Evolutionary conservation across 1,140 invertebrate genomes (phyloP).

Genomic region (Drosophila pandora): DNA sequence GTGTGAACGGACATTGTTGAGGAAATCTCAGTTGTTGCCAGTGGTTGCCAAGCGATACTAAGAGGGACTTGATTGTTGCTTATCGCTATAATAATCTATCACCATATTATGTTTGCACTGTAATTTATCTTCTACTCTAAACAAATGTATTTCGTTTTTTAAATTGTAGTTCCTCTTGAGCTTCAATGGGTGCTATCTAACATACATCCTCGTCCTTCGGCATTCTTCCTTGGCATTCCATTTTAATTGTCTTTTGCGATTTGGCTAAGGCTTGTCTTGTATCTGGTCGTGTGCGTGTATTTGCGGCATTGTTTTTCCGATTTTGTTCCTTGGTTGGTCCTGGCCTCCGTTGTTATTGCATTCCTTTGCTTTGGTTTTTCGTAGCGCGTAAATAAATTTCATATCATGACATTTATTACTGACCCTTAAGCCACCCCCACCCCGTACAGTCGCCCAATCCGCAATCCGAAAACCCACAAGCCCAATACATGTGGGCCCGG

Average conservation of each 20-base stretch:
- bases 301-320: slow-evolving; percentile 58
- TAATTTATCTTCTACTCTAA: neutral
- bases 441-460: slow-evolving; percentile 24
- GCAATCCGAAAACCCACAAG: slow-evolving; percentile 44
- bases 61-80: neutral
- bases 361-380: slow-evolving; percentile 78
- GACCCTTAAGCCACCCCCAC: slow-evolving; percentile 67
- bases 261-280: slow-evolving; percentile 39
- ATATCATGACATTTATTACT: slow-evolving; percentile 81
- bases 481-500: slow-evolving; percentile 46
- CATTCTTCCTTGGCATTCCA: slow-evolving; percentile 44
- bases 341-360: slow-evolving; percentile 59
- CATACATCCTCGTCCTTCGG: slow-evolving; percentile 30
- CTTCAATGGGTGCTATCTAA: slow-evolving; percentile 19
- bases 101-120: neutral
- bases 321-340: slow-evolving; percentile 29
- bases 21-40: slow-evolving; percentile 1
- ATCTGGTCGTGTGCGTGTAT: slow-evolving; percentile 27
- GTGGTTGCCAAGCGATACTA: neutral
- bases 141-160: neutral
- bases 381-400: slow-evolving; percentile 79
- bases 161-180: neutral
- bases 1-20: slow-evolving; percentile 1
- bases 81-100: neutral
- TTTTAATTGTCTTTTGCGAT: slow-evolving; percentile 61